Conservation (phyloP, 2,797 vertebrate species). For the Micrastur ruficollis region DNA sequence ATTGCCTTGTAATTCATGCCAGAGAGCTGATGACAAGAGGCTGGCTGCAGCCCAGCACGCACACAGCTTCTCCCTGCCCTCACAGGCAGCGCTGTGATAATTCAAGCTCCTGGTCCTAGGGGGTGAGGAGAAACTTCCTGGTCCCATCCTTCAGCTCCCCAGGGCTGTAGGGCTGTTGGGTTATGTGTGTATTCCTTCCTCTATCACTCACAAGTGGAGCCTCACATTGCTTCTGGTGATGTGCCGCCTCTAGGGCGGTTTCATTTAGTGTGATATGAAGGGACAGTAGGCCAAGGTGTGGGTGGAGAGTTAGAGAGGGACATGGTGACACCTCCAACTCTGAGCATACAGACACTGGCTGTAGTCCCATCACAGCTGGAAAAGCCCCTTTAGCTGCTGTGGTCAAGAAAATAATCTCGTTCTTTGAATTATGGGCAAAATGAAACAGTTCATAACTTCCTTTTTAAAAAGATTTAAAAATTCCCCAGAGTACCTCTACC, state of each 20-base stretch:
- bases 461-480: background rate
- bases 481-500: background rate
- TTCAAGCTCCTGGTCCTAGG: background rate
- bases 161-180: background rate
- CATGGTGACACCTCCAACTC: background rate
- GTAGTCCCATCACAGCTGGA: background rate
- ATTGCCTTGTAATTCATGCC: background rate
- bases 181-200: background rate
- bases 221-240: background rate
- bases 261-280: background rate
- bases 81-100: background rate
- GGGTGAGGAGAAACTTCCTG: background rate
- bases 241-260: background rate
- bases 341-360: background rate
- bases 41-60: background rate
- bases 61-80: background rate
- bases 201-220: background rate
- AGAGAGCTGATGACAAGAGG: background rate
- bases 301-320: background rate
- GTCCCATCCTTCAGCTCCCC: background rate
- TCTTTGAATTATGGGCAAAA: background rate
- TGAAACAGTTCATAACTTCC: background rate
- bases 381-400: background rate
- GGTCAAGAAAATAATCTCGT: background rate
- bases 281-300: background rate